Evolutionary conservation across 2,888 invertebrate species (phyloP).

Genomic region (Aproaerema taeniolella): DNA sequence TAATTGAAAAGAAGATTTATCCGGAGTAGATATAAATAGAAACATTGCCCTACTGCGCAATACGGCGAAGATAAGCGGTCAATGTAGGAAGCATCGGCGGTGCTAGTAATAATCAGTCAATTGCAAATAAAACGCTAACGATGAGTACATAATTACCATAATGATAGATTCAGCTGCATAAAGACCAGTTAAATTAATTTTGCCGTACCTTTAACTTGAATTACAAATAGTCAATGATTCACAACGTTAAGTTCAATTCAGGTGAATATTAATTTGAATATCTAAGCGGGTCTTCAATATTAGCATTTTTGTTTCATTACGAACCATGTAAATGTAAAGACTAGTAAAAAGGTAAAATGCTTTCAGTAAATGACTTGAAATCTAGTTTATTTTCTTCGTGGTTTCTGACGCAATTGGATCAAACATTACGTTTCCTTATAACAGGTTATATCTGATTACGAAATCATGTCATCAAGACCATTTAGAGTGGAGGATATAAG

Average conservation of each 20-base stretch:
- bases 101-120: constrained; percentile 26
- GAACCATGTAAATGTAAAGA: too few relatives aligned
- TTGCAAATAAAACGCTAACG: constrained; percentile 25
- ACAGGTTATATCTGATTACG: constrained; percentile 10
- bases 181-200: constrained; percentile 5
- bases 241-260: neutral
- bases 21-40: too few relatives aligned
- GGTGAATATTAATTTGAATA: constrained; percentile 5
- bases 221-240: constrained; percentile 11
- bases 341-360: too few relatives aligned
- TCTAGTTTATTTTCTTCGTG: too few relatives aligned
- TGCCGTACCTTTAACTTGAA: constrained; percentile 2
- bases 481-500: too few relatives aligned
- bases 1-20: too few relatives aligned
- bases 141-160: constrained; percentile 14
- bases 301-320: too few relatives aligned
- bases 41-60: constrained; percentile 65
- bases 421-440: constrained; percentile 20
- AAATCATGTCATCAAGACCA: too few relatives aligned
- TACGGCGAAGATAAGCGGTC: constrained; percentile 58
- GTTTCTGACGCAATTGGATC: constrained; percentile 27
- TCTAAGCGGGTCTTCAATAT: too few relatives aligned
- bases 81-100: constrained; percentile 41
- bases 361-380: too few relatives aligned
- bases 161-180: constrained; percentile 10